These are phyloP conservation scores for Alloscopus bannaensis DNA, from an alignment of 2,888 invertebrate species.

Conservation along the genomic window DNA sequence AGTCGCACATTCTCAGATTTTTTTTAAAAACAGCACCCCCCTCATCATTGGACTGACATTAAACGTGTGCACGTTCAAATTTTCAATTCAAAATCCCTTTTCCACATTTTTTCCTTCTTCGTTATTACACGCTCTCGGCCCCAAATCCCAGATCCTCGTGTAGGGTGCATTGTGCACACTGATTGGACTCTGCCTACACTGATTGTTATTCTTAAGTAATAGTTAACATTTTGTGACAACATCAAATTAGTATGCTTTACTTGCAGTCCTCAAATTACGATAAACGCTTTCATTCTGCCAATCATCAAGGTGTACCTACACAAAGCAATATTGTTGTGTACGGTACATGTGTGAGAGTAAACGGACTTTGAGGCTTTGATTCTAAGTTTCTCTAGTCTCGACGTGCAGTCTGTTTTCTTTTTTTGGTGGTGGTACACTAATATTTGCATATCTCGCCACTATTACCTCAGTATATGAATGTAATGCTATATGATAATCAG, in stretches of 20 bases:
- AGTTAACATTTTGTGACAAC: conserved; percentile 46
- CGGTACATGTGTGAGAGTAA: too few species aligned
- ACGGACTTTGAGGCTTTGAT: too few species aligned
- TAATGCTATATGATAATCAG: conserved; percentile 40
- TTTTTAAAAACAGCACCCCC: too few species aligned
- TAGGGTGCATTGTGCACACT: not conserved
- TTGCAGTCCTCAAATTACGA: conserved; percentile 56
- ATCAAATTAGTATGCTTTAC: conserved; percentile 63
- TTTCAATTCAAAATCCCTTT: conserved; percentile 8
- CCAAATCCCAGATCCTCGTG: not conserved
- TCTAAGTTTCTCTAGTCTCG: too few species aligned
- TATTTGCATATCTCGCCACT: conserved; percentile 48
- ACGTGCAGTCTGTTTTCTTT: conserved; percentile 1
- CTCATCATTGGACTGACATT: not conserved
- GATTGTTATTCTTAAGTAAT: conserved; percentile 32
- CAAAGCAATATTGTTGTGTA: not conserved
- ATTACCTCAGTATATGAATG: conserved; percentile 32
- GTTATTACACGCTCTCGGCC: not conserved
- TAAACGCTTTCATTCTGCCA: conserved; percentile 65
- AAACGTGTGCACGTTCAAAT: not conserved
- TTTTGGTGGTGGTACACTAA: not conserved
- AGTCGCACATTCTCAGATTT: too few species aligned
- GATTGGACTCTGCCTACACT: not conserved
- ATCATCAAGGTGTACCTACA: conserved; percentile 32
- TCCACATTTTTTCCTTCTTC: not conserved